These are phyloP conservation scores for Trichonephila clavata DNA, from an alignment of 1,140 invertebrate genomes.

Conservation along the genomic window DNA sequence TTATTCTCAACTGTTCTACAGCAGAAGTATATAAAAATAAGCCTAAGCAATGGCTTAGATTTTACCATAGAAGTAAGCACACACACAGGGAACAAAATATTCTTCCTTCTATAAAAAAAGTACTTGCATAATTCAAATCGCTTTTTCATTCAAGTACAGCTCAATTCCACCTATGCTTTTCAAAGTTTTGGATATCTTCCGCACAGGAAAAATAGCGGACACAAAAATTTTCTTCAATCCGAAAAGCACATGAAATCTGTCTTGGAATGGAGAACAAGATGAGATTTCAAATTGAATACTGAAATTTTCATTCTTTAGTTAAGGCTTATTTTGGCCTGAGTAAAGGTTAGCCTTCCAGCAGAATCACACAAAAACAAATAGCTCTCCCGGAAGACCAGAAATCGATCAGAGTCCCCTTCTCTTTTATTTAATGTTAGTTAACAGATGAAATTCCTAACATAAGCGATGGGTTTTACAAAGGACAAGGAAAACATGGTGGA, in stretches of 20 bases:
- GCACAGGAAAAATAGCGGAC: not conserved
- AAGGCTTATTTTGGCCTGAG: not conserved
- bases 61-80: not conserved
- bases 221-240: slow-evolving; percentile 5
- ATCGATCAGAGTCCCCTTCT: not conserved
- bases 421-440: slow-evolving; percentile 61
- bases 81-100: slow-evolving; percentile 5
- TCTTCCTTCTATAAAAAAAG: not conserved
- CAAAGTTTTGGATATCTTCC: not conserved
- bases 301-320: slow-evolving; percentile 48
- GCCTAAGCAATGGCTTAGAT: not conserved
- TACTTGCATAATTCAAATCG: slow-evolving; percentile 37
- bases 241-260: slow-evolving; percentile 21
- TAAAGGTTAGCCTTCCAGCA: slow-evolving; percentile 1
- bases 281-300: slow-evolving; percentile 45
- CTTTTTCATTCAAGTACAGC: slow-evolving; percentile 21
- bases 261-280: not conserved
- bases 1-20: not conserved
- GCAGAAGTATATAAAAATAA: not conserved
- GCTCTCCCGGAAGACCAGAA: not conserved
- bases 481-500: not conserved
- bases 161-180: not conserved
- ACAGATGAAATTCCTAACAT: slow-evolving; percentile 59
- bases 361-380: slow-evolving; percentile 30
- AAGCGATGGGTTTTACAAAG: slow-evolving; percentile 61